Evolutionary conservation across 2,113 vertebrate genomes (phyloP), one percentile per base, ranked within the genome.

Genomic region (Dendropsophus ebraccatus): DNA sequence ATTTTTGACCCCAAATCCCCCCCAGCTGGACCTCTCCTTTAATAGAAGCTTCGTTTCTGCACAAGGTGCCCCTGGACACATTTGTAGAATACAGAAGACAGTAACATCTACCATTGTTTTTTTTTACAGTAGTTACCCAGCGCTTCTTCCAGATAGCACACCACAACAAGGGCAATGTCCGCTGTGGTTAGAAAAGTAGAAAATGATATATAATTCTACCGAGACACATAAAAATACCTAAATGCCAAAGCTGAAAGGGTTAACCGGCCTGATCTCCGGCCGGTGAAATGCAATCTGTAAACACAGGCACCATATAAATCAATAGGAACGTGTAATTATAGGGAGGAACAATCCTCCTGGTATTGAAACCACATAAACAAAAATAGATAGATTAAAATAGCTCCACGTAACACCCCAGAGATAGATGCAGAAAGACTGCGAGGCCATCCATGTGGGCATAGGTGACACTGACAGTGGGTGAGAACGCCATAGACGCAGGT

Each of bases 271-370:
- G 30, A 69, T 16, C 23, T 49, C 23, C 6, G 9, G 12, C 35
- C n/a, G 5, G n/a, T 11, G 35, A 65, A 62, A 49, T 32, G 74
- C 8, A 9, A 10, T 52, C 50, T n/a, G 4, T 79, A 79, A 79
- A 23, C 32, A 32, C 32, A 14, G n/a, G 52, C 32, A 37, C 54
- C 3, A 65, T 62, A 81, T 81, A 65, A 65, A 81, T 65, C 78
- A 81, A 81, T 81, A 81, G 60, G 58, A 47, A 62, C 78, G 49
- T 47, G n/a, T 79, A 79, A 79, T 79, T 79, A 79, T 60, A 79
- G 77, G 49, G 88, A 88, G 77, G 52, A 49, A 58, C 77, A 37
- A 41, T 32, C n/a, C 54, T 35, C 35, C 28, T 41, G 52, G 54
- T 37, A 58, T 58, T 41, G 17, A 56, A 79, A 60, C 77, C 77